Base-by-base conservation (phyloP, 2,888 invertebrate genomes). In the Acleris laterana region DNA sequence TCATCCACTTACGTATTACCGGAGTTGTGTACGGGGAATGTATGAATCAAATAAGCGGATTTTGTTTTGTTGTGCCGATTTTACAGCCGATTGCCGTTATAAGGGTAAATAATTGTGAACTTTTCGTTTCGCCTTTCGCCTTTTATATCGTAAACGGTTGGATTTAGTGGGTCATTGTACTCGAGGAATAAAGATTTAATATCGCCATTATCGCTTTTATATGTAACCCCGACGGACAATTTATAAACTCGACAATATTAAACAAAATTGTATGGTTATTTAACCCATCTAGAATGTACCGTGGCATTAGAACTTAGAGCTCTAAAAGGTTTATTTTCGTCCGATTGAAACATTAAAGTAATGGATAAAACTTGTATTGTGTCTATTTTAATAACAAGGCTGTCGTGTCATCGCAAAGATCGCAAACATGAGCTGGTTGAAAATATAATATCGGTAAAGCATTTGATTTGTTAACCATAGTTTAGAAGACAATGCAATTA, bases 1-100 rank as follows among this genome's bases (percentile, higher is more conserved):
- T 85, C 85, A 82, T 81, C 81, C 80, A 87, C 82, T 85, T 85
- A 84, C 80, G 79, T 80, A 82, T 81, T 80, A 78, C 63, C 46
- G 60, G 53, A 53, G 49, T 69, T 55, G 42, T 38, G 55, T 55
- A 55, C 57, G 69, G 61, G 56, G 55, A 61, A 61, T 56, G 56
- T 55, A 61, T 46, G 46, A 59, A 61, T 28, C 55, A 20, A 65
- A 56, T 56, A 51, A 42, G 7, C 20, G 20, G 65, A 50, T 61
- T 65, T 60, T 46, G 44, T 63, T 63, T 63, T 56, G 56, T 50
- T 7, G 50, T 55, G 20, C 53, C 49, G 53, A 55, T 38, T 59
- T 59, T 64, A 53, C 38, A 58, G 22, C 58, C 42, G 46, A 58
- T 58, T 59, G 50, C 49, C 59, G 46, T 22, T 51, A 25, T 32